Evolutionary conservation across 2,888 invertebrate species (phyloP).

Genomic region (Epinotia ramella): DNA sequence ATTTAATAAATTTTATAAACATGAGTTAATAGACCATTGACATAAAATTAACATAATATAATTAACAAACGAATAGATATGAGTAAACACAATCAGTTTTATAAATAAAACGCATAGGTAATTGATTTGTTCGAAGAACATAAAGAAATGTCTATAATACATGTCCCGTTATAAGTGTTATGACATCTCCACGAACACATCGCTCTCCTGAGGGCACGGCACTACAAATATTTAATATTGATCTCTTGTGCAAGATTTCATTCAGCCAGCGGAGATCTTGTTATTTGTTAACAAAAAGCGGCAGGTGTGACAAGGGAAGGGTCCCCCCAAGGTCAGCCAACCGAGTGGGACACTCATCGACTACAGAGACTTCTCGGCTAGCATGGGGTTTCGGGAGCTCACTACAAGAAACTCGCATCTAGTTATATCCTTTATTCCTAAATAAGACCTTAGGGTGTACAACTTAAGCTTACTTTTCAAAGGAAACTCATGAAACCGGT

Average conservation of each 20-base stretch:
- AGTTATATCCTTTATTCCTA: not conserved
- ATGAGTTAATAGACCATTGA: too few relatives aligned
- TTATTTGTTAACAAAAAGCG: conserved; percentile 59
- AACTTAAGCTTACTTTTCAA: not conserved
- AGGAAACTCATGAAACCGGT: not conserved
- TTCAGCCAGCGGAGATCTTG: conserved; percentile 52
- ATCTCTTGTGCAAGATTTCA: conserved; percentile 35
- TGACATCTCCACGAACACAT: conserved; percentile 7
- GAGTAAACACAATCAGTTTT: not conserved
- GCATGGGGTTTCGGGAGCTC: not conserved
- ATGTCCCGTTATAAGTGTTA: conserved; percentile 10
- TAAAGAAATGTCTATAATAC: not conserved
- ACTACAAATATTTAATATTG: conserved; percentile 27
- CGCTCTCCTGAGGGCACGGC: conserved; percentile 11
- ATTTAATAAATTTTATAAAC: too few relatives aligned
- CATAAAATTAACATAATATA: too few relatives aligned
- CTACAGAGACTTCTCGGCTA: conserved; percentile 30
- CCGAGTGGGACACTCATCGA: conserved; percentile 52
- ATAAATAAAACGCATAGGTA: not conserved
- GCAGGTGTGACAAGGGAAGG: conserved; percentile 59
- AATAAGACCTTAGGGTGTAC: not conserved
- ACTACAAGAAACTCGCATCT: not conserved
- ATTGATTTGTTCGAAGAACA: not conserved
- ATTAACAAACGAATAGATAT: too few relatives aligned
- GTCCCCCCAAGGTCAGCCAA: conserved; percentile 25